These are phyloP conservation scores for Argentina silus DNA, from an alignment of 2,797 vertebrate genomes.

Conservation along the genomic window DNA sequence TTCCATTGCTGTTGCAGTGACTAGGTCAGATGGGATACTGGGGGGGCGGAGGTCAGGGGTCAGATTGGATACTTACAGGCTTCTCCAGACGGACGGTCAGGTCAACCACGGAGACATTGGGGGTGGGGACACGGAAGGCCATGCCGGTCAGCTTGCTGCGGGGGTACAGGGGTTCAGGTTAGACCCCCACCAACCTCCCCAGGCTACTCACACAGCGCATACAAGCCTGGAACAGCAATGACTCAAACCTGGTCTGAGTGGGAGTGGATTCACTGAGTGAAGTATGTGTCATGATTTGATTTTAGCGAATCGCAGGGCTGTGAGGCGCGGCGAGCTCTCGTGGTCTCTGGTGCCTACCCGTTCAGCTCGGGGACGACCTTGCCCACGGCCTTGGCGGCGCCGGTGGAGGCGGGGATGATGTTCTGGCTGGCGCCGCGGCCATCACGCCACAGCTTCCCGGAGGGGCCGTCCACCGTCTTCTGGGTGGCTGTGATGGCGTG, in stretches of 20 bases:
- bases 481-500: slow-evolving; percentile 89
- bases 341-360: slow-evolving; percentile 77
- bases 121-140: slow-evolving; percentile 90
- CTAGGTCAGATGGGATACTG: no score
- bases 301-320: no score
- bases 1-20: no score
- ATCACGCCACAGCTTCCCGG: slow-evolving; percentile 87
- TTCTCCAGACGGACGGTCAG: slow-evolving; percentile 87
- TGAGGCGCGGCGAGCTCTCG: no score
- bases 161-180: background rate
- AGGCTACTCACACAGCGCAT: background rate
- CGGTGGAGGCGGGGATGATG: slow-evolving; percentile 89
- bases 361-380: slow-evolving; percentile 90
- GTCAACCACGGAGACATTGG: slow-evolving; percentile 89
- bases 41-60: no score
- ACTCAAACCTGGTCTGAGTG: background rate
- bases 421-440: slow-evolving; percentile 87
- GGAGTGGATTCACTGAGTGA: no score
- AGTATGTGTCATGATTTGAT: no score
- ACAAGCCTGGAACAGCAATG: background rate
- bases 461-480: slow-evolving; percentile 89
- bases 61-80: slow-evolving; percentile 71
- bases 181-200: background rate
- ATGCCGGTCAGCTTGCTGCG: slow-evolving; percentile 87
- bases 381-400: slow-evolving; percentile 88